Evolutionary conservation across 2,888 invertebrate species (phyloP).

Genomic region (Cremastobaeus sp.): DNA sequence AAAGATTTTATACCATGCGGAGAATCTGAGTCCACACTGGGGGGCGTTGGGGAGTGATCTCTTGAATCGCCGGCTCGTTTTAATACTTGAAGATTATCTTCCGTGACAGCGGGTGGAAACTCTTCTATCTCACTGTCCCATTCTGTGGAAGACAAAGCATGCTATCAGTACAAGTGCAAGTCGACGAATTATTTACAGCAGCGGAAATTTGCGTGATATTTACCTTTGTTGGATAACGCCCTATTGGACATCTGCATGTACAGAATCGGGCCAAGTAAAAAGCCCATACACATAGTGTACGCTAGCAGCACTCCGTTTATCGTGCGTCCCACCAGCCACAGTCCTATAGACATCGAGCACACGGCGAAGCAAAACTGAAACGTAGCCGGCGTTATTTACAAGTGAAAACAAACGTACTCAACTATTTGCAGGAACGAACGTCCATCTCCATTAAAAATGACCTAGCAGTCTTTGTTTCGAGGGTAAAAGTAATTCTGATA

Average conservation of each 20-base stretch:
- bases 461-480: no score
- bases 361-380: conserved; percentile 73
- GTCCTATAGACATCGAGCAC: conserved; percentile 68
- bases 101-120: conserved; percentile 76
- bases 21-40: conserved; percentile 68
- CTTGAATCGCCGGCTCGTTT: conserved; percentile 75
- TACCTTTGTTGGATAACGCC: conserved; percentile 71
- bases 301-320: conserved; percentile 71
- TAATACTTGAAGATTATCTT: conserved; percentile 75
- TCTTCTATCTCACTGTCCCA: conserved; percentile 78
- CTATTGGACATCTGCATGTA: conserved; percentile 68
- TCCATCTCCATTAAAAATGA: no score
- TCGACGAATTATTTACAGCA: no score
- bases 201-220: no score
- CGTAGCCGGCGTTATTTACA: no score
- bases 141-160: conserved; percentile 65
- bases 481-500: no score
- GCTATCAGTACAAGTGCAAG: no score
- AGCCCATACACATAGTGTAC: conserved; percentile 71
- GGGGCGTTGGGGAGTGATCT: conserved; percentile 73
- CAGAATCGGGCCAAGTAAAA: conserved; percentile 71
- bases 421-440: no score
- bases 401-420: no score
- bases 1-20: conserved; percentile 72
- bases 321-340: conserved; percentile 73